Evolutionary conservation across 2,797 vertebrate species (phyloP), one percentile per base, ranked within the genome.

Genomic region (Labeo calbasu): DNA sequence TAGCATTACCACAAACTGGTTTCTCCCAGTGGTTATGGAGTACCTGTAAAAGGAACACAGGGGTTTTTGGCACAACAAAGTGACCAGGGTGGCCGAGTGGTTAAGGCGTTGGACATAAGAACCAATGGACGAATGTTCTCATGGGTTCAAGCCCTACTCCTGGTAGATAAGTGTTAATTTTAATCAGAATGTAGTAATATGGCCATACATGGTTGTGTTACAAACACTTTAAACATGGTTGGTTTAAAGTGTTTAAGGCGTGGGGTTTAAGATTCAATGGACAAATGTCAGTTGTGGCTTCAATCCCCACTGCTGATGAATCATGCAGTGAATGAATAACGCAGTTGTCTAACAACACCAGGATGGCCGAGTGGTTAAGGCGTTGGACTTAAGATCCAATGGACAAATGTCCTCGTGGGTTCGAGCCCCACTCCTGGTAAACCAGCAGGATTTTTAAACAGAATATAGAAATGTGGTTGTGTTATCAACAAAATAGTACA

Each of bases 31-130:
- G 12, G 12, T 46, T 14, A 21, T 6, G 66, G 14, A 23, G 12
- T 70, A 70, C 21, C 6, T 15, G 6, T 46, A 15, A n/a, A 23
- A 23, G 3, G 6, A 46, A 46, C 43, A 46, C 10, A 46, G 43
- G 9, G 21, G n/a, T 3, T 25, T 2, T 15, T 0, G 0, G 0
- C 2, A 0, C 1, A 2, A 0, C 0, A 10, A 15, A 15, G 1
- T 1, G 0, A 51, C 63, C 63, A 68, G 48, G 57, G 68, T 48
- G 76, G 76, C 23, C 0, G n/a, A 63, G 57, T 51, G 77, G 48
- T 68, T 79, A 68, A 68, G 25, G 48, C 2, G n/a, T 79, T 68
- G 48, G 77, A 32, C 43, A 53, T 46, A n/a, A 66, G 11, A 53
- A 68, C 77, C 46, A 79, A 53, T 36, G 19, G 63, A 40, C 28